A percentile compares a stretch with the other conserved stretches of the same genome.
Evolutionary conservation across 2,888 invertebrate species (phyloP).

Genomic region (Malthinus flaveolus): DNA sequence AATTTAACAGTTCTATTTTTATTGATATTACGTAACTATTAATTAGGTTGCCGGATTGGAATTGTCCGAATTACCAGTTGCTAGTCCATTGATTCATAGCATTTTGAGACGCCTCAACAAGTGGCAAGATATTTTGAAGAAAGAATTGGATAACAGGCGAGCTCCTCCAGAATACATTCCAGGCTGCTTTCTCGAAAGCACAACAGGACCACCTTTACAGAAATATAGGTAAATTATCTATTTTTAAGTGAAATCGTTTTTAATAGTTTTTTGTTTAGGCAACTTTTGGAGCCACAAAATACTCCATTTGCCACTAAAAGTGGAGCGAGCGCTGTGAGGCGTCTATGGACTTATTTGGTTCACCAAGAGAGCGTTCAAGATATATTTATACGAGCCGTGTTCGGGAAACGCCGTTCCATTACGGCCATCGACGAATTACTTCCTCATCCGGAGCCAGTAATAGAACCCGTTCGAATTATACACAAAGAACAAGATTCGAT

Average conservation of each 20-base stretch:
- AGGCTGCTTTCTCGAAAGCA: conserved; percentile 83
- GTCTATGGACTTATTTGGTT: conserved; percentile 93
- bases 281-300: conserved; percentile 88
- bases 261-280: conserved; percentile 59
- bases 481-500: conserved; percentile 99
- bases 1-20: conserved; percentile 4
- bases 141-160: conserved; percentile 76
- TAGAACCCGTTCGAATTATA: conserved; percentile 91
- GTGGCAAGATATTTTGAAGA: conserved; percentile 80
- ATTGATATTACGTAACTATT: conserved; percentile 12
- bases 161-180: conserved; percentile 87
- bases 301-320: conserved; percentile 85
- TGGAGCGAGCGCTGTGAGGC: conserved; percentile 74
- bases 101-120: conserved; percentile 81
- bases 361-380: conserved; percentile 91
- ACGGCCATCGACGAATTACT: conserved; percentile 58
- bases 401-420: conserved; percentile 73
- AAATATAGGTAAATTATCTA: conserved; percentile 71
- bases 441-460: conserved; percentile 52
- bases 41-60: conserved; percentile 54
- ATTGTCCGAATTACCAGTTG: conserved; percentile 79
- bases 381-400: conserved; percentile 93
- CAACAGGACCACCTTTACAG: conserved; percentile 81
- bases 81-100: conserved; percentile 91
- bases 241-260: not conserved